Percentiles rank a stretch among this genome's conserved stretches.
Conservation (phyloP, 2,113 vertebrate species). For the Mionectes macconnelli region DNA sequence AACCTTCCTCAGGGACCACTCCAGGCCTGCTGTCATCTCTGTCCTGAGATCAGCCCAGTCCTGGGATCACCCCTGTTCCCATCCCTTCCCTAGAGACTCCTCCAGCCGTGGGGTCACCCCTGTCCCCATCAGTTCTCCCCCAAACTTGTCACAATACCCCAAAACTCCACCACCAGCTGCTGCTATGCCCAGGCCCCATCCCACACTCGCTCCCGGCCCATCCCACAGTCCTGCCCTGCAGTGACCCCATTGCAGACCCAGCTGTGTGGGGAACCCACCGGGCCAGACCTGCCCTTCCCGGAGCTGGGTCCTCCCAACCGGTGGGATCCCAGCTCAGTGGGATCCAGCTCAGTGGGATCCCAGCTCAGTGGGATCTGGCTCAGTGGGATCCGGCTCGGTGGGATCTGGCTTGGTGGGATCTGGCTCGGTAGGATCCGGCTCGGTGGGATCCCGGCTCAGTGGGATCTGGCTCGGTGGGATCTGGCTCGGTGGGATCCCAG, state of each 20-base stretch:
- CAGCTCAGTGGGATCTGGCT: no score
- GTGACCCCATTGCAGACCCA: background rate
- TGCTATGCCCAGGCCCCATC: background rate
- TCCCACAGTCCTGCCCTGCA: background rate
- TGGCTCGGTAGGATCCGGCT: no score
- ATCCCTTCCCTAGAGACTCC: background rate
- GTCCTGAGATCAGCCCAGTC: background rate
- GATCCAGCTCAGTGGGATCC: no score
- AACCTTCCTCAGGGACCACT: background rate
- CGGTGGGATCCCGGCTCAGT: no score
- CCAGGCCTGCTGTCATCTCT: no score
- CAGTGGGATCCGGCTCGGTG: no score
- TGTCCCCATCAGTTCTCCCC: background rate
- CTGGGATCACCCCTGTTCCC: background rate
- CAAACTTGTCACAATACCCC: background rate
- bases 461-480: no score
- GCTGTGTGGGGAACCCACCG: rapidly evolving
- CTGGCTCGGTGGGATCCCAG: background rate
- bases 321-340: background rate
- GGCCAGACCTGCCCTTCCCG: rapidly evolving
- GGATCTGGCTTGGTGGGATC: no score
- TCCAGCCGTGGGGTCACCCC: background rate
- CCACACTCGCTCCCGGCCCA: background rate
- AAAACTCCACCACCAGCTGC: background rate
- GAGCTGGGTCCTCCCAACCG: background rate